A percentile compares a stretch with the other conserved stretches of the same genome.
phyloP scores from a whole-genome alignment of 2,797 vertebrate genomes.

The Iguana delicatissima region DNA sequence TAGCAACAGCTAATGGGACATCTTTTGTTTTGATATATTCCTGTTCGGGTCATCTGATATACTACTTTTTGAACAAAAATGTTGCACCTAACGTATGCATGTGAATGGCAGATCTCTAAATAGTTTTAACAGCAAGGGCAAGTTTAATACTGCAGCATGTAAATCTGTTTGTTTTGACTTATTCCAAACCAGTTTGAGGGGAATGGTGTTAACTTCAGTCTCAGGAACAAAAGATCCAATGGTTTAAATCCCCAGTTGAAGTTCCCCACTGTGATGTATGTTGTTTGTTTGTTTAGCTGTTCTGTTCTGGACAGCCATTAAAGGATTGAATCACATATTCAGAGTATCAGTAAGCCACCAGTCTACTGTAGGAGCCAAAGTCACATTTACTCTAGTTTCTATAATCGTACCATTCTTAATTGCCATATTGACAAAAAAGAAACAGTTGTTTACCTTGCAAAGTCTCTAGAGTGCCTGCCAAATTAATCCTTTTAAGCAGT shows the following conservation, averaged over 20 bases:
- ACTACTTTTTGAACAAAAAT: neutral
- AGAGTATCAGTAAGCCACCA: constrained; percentile 70
- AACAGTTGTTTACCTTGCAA: constrained; percentile 84
- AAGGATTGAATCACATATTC: constrained; percentile 72
- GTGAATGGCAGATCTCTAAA: neutral
- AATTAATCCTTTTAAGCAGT: constrained; percentile 82
- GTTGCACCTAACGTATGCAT: neutral
- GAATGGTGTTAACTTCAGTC: neutral
- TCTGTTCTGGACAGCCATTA: constrained; percentile 65
- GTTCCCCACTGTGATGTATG: neutral
- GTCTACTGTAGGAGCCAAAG: constrained; percentile 78
- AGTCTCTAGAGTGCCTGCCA: constrained; percentile 80
- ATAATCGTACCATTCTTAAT: constrained; percentile 81
- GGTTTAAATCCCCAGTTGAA: neutral
- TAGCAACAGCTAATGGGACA: neutral
- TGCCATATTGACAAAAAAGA: constrained; percentile 84
- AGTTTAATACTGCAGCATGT: neutral
- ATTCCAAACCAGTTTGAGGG: neutral
- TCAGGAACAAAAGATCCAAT: constrained; percentile 14
- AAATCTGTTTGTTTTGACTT: neutral
- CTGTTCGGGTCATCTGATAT: neutral
- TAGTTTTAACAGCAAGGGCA: neutral
- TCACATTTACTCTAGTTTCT: constrained; percentile 78
- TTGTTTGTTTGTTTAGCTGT: constrained; percentile 40
- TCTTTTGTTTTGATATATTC: neutral